Evolutionary conservation across 2,797 vertebrate genomes (phyloP), one percentile per base, ranked within the genome.

Genomic region (Typhlichthys subterraneus): DNA sequence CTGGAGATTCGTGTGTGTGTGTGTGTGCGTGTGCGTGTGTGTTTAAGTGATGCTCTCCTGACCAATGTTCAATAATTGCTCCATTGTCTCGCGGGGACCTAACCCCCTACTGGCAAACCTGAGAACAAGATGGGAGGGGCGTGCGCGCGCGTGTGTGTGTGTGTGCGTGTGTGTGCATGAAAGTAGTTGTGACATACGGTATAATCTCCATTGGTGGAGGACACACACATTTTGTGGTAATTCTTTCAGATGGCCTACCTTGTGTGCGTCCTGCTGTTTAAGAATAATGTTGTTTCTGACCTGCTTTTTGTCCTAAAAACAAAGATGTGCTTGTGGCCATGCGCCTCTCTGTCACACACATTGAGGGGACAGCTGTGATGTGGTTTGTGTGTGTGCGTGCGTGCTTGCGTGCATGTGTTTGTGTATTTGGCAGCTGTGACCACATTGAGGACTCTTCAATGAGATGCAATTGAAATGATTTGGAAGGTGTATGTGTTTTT

Each of bases 391-490:
- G 65, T 13, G 46, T 53, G 71, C 58, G 17, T 59, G 57, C 71
- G 49, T 72, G 51, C 55, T 19, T 72, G 48, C 66, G 59, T 59
- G 65, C 31, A 45, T 71, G 51, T 56, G 33, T n/a, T n/a, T 70
- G 45, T 67, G 55, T 63, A 23, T 70, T 67, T 80, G 70, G 71
- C 83, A 91, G 85, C 78, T 86, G 86, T 23, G 13, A 56, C 73
- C 70, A 65, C 65, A 61, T 72, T 65, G 71, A 86, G 76, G 73
- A 80, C 84, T 70, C 87, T 88, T 86, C 82, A 89, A 70, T 85
- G 73, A 81, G 57, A 91, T 88, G 80, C 82, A 23, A 83, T 59
- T 86, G 67, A 87, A 87, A 87, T 87, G 31, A 82, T 81, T 83
- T 77, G 68, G 70, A 31, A 61, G 65, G 33, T 38, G 33, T 8